Evolutionary conservation across 30 jellyfish, hydroid and myxozoan species (phyloP).

Genomic region (Calvadosia cruxmelitensis): DNA sequence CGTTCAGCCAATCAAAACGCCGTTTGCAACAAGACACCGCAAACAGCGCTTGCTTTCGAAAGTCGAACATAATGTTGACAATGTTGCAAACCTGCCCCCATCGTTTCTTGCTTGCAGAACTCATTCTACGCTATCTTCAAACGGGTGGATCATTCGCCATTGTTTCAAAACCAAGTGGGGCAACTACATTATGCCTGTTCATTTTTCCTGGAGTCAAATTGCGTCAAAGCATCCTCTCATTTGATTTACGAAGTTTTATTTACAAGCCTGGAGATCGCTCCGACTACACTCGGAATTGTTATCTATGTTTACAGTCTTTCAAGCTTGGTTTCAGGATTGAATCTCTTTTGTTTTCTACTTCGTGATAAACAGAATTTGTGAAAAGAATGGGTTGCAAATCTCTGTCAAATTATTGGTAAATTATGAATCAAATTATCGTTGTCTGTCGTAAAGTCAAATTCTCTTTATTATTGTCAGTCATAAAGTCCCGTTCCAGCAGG

Average conservation of each 20-base stretch:
- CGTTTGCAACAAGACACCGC: background rate
- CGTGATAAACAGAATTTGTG: background rate
- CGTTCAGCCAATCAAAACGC: background rate
- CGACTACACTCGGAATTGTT: background rate
- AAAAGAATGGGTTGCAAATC: background rate
- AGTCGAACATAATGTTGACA: background rate
- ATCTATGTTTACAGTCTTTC: background rate
- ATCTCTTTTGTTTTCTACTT: background rate
- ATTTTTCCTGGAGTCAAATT: background rate
- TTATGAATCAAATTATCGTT: background rate
- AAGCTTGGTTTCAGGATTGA: background rate
- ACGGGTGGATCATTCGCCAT: background rate
- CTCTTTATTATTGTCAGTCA: background rate
- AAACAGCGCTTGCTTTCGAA: slow-evolving; percentile 1
- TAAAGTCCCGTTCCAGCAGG: slow-evolving; percentile 2
- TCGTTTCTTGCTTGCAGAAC: slow-evolving; percentile 1
- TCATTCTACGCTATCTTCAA: background rate
- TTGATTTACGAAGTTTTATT: no score
- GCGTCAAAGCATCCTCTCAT: background rate
- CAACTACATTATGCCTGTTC: background rate
- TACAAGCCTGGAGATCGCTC: background rate
- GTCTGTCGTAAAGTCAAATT: background rate
- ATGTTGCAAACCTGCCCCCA: background rate
- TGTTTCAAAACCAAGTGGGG: background rate
- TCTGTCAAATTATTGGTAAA: background rate